Percentiles rank a stretch among this genome's conserved stretches.
Evolutionary conservation across 2,797 vertebrate genomes (phyloP).

Genomic region (Enteromius radiatus): DNA sequence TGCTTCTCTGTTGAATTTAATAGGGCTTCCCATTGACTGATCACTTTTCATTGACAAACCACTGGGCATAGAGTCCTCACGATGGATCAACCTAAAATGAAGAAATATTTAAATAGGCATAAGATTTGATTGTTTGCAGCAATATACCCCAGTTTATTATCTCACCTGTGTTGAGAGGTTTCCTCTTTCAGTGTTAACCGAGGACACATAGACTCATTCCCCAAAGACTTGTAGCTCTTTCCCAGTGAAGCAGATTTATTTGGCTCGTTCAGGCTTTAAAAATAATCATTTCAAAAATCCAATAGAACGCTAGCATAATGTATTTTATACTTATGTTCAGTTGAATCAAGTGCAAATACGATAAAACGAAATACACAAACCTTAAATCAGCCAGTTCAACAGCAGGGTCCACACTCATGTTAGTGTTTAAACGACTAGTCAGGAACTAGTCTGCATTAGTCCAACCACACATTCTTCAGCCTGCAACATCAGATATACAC

Average conservation of each 20-base stretch:
- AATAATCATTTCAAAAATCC: neutral
- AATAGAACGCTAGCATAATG: neutral
- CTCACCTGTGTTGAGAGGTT: neutral
- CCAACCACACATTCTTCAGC: neutral
- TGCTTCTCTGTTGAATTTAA: accelerated
- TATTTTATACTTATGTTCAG: neutral
- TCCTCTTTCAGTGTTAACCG: neutral
- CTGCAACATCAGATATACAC: neutral
- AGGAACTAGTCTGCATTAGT: neutral
- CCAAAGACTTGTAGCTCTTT: neutral
- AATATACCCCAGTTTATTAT: neutral
- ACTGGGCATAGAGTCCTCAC: neutral
- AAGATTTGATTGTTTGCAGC: neutral
- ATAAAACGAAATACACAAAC: neutral
- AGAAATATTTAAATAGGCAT: neutral
- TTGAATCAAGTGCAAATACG: neutral
- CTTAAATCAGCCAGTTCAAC: neutral
- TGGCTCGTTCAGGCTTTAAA: neutral
- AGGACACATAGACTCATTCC: neutral
- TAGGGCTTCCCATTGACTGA: accelerated
- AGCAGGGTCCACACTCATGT: neutral
- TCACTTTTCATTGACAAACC: slow-evolving; percentile 3
- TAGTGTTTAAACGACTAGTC: neutral
- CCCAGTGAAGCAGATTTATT: neutral
- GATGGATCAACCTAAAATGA: neutral